A percentile compares a stretch with the other conserved stretches of the same genome.
Conservation (phyloP, 2,113 vertebrate genomes). For the Mormoops blainvillei region DNA sequence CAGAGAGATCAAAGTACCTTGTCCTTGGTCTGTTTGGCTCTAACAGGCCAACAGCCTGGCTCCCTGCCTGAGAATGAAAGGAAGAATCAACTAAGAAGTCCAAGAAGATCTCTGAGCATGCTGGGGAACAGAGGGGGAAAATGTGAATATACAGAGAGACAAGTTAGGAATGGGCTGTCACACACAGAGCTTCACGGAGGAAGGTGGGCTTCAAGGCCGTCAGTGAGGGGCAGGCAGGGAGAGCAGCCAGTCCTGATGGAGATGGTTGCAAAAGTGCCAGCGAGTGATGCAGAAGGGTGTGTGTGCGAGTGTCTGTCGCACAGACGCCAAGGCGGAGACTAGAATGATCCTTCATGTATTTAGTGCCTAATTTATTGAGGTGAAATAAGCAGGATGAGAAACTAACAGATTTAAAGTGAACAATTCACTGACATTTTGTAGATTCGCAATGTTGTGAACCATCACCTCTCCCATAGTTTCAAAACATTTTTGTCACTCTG, state of each 20-base stretch:
- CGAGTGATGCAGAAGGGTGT: background rate
- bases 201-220: background rate
- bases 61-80: background rate
- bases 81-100: background rate
- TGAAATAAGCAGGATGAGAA: background rate
- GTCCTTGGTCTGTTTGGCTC: background rate
- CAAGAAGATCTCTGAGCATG: background rate
- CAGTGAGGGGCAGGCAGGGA: background rate
- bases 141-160: background rate
- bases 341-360: background rate
- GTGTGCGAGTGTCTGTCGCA: background rate
- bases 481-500: background rate
- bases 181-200: background rate
- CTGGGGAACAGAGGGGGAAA: background rate
- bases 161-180: background rate
- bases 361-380: background rate
- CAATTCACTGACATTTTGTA: background rate
- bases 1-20: background rate
- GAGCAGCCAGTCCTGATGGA: background rate
- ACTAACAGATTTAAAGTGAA: background rate
- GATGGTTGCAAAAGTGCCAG: background rate
- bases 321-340: background rate
- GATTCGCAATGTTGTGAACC: background rate
- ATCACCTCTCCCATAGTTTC: background rate
- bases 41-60: background rate